phyloP scores from a whole-genome alignment of 2,113 vertebrate genomes.

The Scopus umbretta region DNA sequence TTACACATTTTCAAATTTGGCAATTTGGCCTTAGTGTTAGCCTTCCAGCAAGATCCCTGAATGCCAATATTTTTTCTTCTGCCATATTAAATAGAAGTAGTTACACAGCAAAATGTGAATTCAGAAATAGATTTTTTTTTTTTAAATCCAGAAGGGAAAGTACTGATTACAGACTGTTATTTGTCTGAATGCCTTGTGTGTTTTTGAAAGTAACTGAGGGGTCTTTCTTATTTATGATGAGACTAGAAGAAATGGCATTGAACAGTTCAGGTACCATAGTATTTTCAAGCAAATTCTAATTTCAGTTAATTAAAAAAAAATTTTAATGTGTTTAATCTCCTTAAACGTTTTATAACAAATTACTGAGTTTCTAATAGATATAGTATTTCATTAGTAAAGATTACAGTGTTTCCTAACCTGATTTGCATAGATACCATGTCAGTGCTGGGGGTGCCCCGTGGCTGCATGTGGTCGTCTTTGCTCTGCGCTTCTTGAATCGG shows the following conservation, averaged over 20 bases:
- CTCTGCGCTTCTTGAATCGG: fast-evolving
- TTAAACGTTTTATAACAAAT: not conserved
- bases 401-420: not conserved
- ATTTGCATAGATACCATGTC: not conserved
- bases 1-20: not conserved
- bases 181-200: not conserved
- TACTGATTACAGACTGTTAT: not conserved
- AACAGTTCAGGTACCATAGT: not conserved
- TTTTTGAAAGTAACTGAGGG: not conserved
- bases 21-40: not conserved
- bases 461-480: not conserved
- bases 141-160: not conserved
- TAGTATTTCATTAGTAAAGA: not conserved
- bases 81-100: not conserved
- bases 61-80: not conserved
- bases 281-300: not conserved
- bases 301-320: not conserved
- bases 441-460: not conserved
- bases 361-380: not conserved
- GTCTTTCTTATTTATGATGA: not conserved
- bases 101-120: not conserved
- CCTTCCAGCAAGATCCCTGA: not conserved
- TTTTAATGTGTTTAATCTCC: not conserved
- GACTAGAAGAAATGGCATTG: not conserved
- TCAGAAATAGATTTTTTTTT: not conserved